phyloP scores from a whole-genome alignment of 2,797 vertebrate genomes.

The Glossophaga mutica region DNA sequence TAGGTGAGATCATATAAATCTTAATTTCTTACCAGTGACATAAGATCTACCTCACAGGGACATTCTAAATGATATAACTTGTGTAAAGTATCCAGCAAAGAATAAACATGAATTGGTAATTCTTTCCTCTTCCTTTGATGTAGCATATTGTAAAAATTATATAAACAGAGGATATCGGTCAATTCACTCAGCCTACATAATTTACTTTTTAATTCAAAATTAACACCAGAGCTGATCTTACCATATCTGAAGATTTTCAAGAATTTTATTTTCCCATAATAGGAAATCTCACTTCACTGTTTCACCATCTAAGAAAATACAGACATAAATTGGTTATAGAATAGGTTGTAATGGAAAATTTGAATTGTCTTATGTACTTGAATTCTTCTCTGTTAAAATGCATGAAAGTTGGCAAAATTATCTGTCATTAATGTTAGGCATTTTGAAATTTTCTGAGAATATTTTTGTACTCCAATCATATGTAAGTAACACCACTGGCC shows the following conservation, averaged over 20 bases:
- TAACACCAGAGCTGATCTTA: neutral
- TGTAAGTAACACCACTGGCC: neutral
- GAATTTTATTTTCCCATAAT: conserved; percentile 13
- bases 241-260: neutral
- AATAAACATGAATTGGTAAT: neutral
- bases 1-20: no score
- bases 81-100: neutral
- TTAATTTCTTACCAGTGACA: neutral
- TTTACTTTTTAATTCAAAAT: conserved; percentile 22
- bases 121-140: neutral
- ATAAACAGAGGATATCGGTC: neutral
- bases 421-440: conserved; percentile 22
- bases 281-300: conserved; percentile 13
- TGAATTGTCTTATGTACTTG: conserved; percentile 16
- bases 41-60: neutral
- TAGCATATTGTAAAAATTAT: neutral
- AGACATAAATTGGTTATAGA: conserved; percentile 21
- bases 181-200: neutral
- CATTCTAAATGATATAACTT: neutral
- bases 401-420: neutral
- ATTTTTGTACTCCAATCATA: conserved; percentile 4
- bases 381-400: conserved; percentile 30
- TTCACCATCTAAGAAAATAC: conserved; percentile 24
- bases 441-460: neutral
- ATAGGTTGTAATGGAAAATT: conserved; percentile 23